Evolutionary conservation across 2,888 invertebrate species (phyloP).

Genomic region (Lasioglossum calceatum): DNA sequence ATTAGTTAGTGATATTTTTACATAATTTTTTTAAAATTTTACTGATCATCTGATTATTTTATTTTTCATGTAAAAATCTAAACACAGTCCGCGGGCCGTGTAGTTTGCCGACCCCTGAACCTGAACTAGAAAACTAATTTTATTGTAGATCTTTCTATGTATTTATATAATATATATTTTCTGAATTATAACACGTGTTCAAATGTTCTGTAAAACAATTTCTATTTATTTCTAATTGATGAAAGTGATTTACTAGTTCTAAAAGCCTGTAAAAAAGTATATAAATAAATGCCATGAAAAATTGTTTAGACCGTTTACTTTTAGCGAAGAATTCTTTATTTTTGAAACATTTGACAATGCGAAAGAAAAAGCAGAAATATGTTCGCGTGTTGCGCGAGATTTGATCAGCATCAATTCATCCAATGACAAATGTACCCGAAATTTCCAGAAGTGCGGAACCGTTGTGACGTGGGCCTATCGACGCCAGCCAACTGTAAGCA

Average conservation of each 20-base stretch:
- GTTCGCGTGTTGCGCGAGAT: constrained; percentile 35
- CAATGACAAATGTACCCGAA: constrained; percentile 64
- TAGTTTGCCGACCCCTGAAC: no score
- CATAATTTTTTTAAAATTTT: no score
- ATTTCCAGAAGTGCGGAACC: constrained; percentile 67
- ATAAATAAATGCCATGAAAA: neutral
- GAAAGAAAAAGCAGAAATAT: constrained; percentile 9
- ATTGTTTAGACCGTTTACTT: neutral
- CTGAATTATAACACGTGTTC: neutral
- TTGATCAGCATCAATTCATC: constrained; percentile 4
- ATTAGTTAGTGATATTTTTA: no score
- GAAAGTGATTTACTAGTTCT: neutral
- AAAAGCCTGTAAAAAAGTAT: neutral
- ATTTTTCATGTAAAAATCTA: no score
- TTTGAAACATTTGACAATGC: neutral
- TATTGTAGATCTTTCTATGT: neutral
- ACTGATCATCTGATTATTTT: no score
- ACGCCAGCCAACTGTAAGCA: constrained; percentile 86
- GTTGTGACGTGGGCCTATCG: constrained; percentile 89
- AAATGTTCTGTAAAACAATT: neutral
- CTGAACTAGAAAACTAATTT: neutral
- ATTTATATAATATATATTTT: neutral
- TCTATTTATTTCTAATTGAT: neutral
- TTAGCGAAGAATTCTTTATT: neutral
- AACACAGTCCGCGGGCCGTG: no score